Evolutionary conservation across 2,113 vertebrate species (phyloP).

Genomic region (Galbula dea): DNA sequence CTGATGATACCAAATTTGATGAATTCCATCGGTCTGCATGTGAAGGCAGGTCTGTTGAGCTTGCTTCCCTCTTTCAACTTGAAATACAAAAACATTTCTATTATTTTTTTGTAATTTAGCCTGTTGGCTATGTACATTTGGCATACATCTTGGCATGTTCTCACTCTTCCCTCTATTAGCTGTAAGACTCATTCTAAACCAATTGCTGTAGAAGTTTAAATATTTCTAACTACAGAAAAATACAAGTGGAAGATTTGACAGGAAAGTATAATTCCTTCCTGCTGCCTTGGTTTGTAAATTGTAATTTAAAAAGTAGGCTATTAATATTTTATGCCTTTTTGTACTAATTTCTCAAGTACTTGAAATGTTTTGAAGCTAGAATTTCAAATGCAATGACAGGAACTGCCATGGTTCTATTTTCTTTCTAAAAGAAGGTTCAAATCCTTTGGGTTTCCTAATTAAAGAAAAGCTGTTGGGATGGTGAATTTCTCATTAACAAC

Average conservation of each 20-base stretch:
- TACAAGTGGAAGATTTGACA: not conserved
- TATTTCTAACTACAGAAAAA: not conserved
- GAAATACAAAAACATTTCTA: not conserved
- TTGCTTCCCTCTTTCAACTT: not conserved
- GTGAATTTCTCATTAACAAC: not conserved
- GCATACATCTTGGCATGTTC: not conserved
- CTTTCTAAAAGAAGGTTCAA: not conserved
- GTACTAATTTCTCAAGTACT: not conserved
- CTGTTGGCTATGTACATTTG: not conserved
- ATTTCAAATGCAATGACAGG: not conserved
- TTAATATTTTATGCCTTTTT: not conserved
- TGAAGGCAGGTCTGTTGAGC: not conserved
- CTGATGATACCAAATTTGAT: not conserved
- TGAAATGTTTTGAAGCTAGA: not conserved
- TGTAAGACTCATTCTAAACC: not conserved
- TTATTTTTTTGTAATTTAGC: not conserved
- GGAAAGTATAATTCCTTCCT: not conserved
- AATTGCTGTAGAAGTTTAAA: not conserved
- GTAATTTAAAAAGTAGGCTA: not conserved
- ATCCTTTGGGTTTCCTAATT: not conserved
- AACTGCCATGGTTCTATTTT: not conserved
- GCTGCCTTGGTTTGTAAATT: not conserved
- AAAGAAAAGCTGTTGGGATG: not conserved
- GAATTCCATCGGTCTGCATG: not conserved
- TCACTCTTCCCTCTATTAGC: not conserved